phyloP scores from a whole-genome alignment of 2,797 vertebrate genomes.

The Enteromius unitaeniatus region DNA sequence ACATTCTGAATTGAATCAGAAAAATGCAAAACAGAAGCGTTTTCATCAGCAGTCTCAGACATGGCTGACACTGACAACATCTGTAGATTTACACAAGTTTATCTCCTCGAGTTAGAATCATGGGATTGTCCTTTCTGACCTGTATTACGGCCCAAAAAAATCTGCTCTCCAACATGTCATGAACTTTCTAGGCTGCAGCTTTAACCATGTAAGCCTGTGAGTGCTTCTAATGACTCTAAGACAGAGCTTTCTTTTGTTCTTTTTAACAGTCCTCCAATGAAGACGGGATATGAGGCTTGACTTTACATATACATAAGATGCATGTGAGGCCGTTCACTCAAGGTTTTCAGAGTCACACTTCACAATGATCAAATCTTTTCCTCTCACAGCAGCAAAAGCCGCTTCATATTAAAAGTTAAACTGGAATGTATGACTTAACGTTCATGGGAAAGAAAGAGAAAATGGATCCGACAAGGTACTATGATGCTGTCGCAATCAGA shows the following conservation, averaged over 20 bases:
- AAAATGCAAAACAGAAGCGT: slow-evolving; percentile 10
- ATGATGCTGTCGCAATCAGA: slow-evolving; percentile 17
- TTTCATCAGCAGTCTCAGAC: not conserved
- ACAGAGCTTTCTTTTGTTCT: slow-evolving; percentile 63
- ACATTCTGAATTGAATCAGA: not conserved
- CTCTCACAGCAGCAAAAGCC: not conserved
- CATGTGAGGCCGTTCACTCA: slow-evolving; percentile 40
- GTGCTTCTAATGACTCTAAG: slow-evolving; percentile 62
- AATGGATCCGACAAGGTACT: not conserved
- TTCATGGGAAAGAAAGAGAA: not conserved
- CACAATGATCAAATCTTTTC: slow-evolving; percentile 25
- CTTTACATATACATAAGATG: slow-evolving; percentile 47
- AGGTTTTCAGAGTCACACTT: slow-evolving; percentile 57
- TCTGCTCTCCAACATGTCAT: slow-evolving; percentile 62
- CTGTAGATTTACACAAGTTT: not conserved
- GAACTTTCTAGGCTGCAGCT: slow-evolving; percentile 15
- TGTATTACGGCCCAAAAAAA: not conserved
- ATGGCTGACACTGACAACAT: not conserved
- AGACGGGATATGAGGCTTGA: slow-evolving; percentile 54
- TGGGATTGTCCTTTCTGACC: slow-evolving; percentile 40
- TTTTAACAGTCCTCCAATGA: slow-evolving; percentile 40
- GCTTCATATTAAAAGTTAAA: slow-evolving; percentile 26
- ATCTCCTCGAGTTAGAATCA: not conserved
- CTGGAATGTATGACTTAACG: slow-evolving; percentile 15
- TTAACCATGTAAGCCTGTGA: slow-evolving; percentile 60